Evolutionary conservation across 2,888 invertebrate genomes (phyloP), one percentile per base, ranked within the genome.

Genomic region (Sinopyrophorus schimmeli): DNA sequence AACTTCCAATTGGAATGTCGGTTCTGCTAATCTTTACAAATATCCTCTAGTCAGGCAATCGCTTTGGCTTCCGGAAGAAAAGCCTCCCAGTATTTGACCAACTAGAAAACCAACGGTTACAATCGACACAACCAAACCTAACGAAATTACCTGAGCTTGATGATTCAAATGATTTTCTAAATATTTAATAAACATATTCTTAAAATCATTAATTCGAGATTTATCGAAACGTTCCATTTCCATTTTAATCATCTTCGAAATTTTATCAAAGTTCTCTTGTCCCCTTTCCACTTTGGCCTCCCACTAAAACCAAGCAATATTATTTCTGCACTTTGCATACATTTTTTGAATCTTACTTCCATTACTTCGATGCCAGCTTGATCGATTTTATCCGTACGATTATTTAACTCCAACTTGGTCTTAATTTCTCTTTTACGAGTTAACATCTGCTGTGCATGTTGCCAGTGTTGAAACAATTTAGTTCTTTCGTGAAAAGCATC

Each of bases 271-370:
- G 69, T 95, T 96, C 62, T 92, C 90, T 71, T 97, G 93, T 1
- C 95, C 92, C 55, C 95, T 84, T 65, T 96, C 95, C n/a, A 97
- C 95, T 76, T 95, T 95, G 1, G 89, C 80, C 72, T 96, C 94
- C 95, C 94, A 94, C 88, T 93, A 66, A 31, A 72, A 69, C 44
- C 5, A 21, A n/a, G n/a, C n/a, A n/a, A n/a, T n/a, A n/a, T n/a
- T n/a, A n/a, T n/a, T n/a, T n/a, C n/a, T n/a, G n/a, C n/a, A n/a
- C n/a, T n/a, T n/a, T n/a, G n/a, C n/a, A n/a, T n/a, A n/a, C n/a
- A n/a, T n/a, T n/a, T n/a, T n/a, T n/a, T n/a, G n/a, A n/a, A n/a
- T n/a, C 57, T 60, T 73, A 93, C 92, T 79, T 98, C 97, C 56
- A 90, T 83, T 51, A 98, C 94, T 77, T 99, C 98, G 43, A 86